Evolutionary conservation across 1,140 invertebrate species (phyloP), one percentile per base, ranked within the genome.

Genomic region (Euschistus heros): DNA sequence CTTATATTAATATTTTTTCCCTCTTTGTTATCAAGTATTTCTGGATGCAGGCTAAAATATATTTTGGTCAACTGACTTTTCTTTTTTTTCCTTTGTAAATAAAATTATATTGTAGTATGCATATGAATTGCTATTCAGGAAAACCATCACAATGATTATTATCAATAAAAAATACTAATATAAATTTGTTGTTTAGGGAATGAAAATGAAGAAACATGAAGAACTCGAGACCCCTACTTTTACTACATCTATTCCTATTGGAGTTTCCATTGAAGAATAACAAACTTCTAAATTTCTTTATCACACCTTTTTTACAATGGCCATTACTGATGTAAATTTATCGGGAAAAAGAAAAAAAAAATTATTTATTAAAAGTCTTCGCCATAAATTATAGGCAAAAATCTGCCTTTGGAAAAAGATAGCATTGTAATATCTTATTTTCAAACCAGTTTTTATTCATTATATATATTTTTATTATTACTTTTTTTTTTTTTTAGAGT

Each of bases 181-280:
- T 18, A 27, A 59, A 22, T 63, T 64, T 66, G 68, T 65, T 69
- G 77, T 78, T 2, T 81, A 93, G 86, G 91, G 90, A 72, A 82
- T 93, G 74, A 92, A 92, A 79, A 93, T 94, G 88, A 93, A 92
- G 78, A 94, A 94, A 75, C 91, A 94, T 74, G 92, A 95, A 78
- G 92, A 95, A 77, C 77, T 96, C 70, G 92, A 96, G 77, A 93
- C 88, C 52, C 92, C 92, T 22, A 93, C 92, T 26, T 94, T 91
- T 78, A 94, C 92, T 46, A 94, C 90, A 68, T 92, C 91, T 72
- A 93, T 94, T 80, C 92, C 92, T 13, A 84, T 90, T 68, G 81
- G 85, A 73, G 76, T 83, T 20, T 70, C 71, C 22, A 63, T 69
- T 17, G 71, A 72, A 66, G 70, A 72, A 30, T 71, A 70, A 68